Base-by-base conservation (phyloP, 1,140 invertebrate genomes). In the Drosophila fuyamai region DNA sequence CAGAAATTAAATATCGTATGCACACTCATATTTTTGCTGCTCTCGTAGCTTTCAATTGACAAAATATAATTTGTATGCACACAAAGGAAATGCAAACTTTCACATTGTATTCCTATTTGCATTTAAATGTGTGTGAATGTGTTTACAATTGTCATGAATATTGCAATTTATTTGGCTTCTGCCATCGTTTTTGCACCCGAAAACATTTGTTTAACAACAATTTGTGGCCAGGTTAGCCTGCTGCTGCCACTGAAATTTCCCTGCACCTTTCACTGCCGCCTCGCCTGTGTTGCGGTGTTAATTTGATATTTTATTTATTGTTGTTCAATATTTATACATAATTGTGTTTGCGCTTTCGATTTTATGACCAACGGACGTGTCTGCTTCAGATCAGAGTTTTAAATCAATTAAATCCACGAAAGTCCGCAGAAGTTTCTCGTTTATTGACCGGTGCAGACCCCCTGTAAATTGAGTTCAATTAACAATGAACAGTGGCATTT, bases 231-330 rank as follows among this genome's bases (percentile, higher is more conserved):
- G 65, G 76, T 79, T 63, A 71, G 65, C 58, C 58, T 4, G 47
- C 44, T 71, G 16, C 48, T 43, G 55, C 16, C 51, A 47, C 29
- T 35, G 2, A 6, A 9, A 57, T 7, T 32, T 29, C 5, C 50
- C 43, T 18, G 44, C 62, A 71, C 66, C 68, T 71, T 43, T 50
- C 36, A 58, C 66, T 67, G 29, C 47, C 35, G 5, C 4, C 35
- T 41, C 65, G 51, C 44, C 67, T 29, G 16, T 53, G 75, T 43
- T 40, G 68, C 68, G 84, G 84, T 88, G 84, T 84, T 89, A 88
- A 89, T 89, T 89, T 89, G 74, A 89, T 89, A 89, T 89, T 89
- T 89, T 89, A 89, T 89, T 89, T 89, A 88, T 88, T 79, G 73
- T 78, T 80, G 57, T 89, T 76, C 76, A 84, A 89, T 89, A 88